These are phyloP conservation scores for Drosophila funebris DNA, from an alignment of 1,140 invertebrate genomes.

Conservation along the genomic window DNA sequence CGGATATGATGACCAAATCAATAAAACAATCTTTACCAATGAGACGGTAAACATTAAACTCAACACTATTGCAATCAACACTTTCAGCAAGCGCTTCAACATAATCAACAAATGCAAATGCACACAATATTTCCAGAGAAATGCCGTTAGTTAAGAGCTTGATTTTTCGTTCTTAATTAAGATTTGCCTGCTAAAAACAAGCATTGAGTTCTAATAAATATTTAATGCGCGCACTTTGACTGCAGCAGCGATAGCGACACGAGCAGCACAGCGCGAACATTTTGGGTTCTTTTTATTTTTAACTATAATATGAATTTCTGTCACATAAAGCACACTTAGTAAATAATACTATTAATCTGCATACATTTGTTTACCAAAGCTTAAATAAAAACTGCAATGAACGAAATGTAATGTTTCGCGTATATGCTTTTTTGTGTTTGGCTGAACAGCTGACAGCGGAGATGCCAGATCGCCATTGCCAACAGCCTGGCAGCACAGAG, in stretches of 20 bases:
- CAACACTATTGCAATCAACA: slow-evolving; percentile 72
- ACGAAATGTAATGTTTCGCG: slow-evolving; percentile 5
- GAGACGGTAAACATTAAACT: slow-evolving; percentile 83
- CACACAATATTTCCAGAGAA: not conserved
- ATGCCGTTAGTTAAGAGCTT: slow-evolving; percentile 12
- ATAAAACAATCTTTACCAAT: slow-evolving; percentile 78
- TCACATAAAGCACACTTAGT: not conserved
- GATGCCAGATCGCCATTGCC: not conserved
- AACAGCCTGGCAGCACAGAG: slow-evolving; percentile 10
- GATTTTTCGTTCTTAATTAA: not conserved
- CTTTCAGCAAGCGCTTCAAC: slow-evolving; percentile 74
- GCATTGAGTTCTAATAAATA: slow-evolving; percentile 34
- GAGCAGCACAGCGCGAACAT: slow-evolving; percentile 30
- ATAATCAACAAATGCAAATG: slow-evolving; percentile 57
- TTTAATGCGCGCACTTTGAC: slow-evolving; percentile 47
- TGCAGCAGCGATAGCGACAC: slow-evolving; percentile 19
- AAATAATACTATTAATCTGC: not conserved
- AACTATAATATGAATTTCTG: not conserved
- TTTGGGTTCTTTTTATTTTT: slow-evolving; percentile 1
- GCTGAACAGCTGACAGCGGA: slow-evolving; percentile 8
- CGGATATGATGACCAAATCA: slow-evolving; percentile 74
- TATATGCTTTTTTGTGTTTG: slow-evolving; percentile 4
- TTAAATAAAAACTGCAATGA: slow-evolving; percentile 13
- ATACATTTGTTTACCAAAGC: slow-evolving; percentile 18
- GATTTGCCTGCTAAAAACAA: slow-evolving; percentile 2